phyloP scores from a whole-genome alignment of 2,888 invertebrate genomes.

The Escarpia spicata region DNA sequence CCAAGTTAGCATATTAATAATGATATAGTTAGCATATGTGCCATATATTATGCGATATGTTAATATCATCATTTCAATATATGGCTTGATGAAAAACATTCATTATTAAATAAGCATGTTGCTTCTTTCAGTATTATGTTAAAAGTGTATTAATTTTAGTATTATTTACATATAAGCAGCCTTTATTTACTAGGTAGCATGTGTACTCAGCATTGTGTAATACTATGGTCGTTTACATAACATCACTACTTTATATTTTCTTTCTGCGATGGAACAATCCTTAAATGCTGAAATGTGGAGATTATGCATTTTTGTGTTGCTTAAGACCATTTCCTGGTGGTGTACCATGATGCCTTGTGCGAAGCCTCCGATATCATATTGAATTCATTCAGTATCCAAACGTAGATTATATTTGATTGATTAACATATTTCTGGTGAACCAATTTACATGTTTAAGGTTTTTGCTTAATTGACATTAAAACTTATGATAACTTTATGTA shows the following conservation, averaged over 20 bases:
- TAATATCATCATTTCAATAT: background rate
- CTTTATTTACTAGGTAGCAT: background rate
- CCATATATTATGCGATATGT: background rate
- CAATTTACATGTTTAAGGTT: background rate
- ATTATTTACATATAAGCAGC: background rate
- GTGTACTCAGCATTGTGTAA: background rate
- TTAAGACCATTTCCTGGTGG: background rate
- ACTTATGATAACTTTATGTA: too few species aligned
- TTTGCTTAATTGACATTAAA: background rate
- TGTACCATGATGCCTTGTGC: background rate
- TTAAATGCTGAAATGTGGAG: background rate
- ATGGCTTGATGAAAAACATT: background rate
- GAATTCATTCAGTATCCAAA: background rate
- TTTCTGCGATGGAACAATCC: background rate
- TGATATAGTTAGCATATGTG: too few species aligned
- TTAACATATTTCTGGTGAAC: too few species aligned
- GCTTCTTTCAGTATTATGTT: constrained; percentile 5
- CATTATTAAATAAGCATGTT: background rate
- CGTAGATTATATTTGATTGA: background rate
- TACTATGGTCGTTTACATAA: background rate
- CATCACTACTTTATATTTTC: background rate
- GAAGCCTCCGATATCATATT: background rate
- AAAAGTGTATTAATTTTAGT: background rate
- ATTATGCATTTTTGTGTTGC: background rate
- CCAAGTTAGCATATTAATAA: too few species aligned